phyloP scores from a whole-genome alignment of 2,888 invertebrate genomes.

The Hirtodrosophila alboralis region DNA sequence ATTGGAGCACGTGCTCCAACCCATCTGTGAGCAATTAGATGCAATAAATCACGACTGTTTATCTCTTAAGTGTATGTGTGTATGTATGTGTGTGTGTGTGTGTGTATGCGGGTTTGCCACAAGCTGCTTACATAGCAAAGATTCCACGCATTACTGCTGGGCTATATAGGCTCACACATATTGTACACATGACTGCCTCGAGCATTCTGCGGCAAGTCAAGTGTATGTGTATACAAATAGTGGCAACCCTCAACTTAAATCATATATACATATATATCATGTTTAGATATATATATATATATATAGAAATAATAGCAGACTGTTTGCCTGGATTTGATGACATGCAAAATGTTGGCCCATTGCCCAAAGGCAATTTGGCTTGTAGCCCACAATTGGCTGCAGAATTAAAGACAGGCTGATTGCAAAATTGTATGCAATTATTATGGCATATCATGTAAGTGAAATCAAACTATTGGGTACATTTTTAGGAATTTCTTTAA shows the following conservation, averaged over 20 bases:
- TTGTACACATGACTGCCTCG: slow-evolving; percentile 61
- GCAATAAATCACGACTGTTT: slow-evolving; percentile 66
- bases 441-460: background rate
- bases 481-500: no score
- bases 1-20: slow-evolving; percentile 70
- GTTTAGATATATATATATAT: background rate
- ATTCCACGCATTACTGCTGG: slow-evolving; percentile 31
- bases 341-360: slow-evolving; percentile 40
- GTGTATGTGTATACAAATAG: slow-evolving; percentile 31
- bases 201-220: slow-evolving; percentile 29
- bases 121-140: slow-evolving; percentile 40
- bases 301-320: slow-evolving; percentile 7
- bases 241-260: slow-evolving; percentile 3
- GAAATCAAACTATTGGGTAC: no score
- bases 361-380: slow-evolving; percentile 36
- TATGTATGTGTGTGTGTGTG: slow-evolving; percentile 1
- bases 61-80: slow-evolving; percentile 42
- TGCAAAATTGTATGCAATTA: slow-evolving; percentile 30
- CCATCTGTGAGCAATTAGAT: slow-evolving; percentile 71
- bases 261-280: slow-evolving; percentile 8
- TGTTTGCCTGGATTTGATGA: slow-evolving; percentile 29
- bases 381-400: slow-evolving; percentile 36
- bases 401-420: slow-evolving; percentile 19
- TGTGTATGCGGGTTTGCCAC: slow-evolving; percentile 25
- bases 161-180: slow-evolving; percentile 43